Percentiles rank a stretch among this genome's conserved stretches.
Evolutionary conservation across 2,113 vertebrate species (phyloP).

Genomic region (Pygoscelis adeliae): DNA sequence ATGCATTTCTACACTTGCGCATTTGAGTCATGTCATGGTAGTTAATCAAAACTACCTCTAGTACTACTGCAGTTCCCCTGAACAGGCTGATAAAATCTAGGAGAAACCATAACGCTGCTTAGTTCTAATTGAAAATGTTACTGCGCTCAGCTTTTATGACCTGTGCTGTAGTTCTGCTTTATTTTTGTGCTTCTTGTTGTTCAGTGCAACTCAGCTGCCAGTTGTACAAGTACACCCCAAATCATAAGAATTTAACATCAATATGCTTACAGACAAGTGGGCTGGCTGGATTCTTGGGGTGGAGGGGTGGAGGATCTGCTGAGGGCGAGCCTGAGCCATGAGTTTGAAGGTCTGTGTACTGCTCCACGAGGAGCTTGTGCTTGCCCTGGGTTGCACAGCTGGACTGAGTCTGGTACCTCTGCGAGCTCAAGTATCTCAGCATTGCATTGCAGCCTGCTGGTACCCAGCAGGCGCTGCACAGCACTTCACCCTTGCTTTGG

Average conservation of each 20-base stretch:
- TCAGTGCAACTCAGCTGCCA: background rate
- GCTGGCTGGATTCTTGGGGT: background rate
- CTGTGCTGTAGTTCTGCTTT: background rate
- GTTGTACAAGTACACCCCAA: background rate
- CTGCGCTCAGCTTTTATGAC: background rate
- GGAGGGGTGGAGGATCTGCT: background rate
- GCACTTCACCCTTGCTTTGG: background rate
- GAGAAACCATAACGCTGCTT: background rate
- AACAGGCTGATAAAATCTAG: background rate
- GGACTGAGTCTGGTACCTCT: background rate
- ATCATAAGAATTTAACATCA: background rate
- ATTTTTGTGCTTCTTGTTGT: background rate
- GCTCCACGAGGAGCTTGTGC: background rate
- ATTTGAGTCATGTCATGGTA: background rate
- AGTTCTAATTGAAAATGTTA: background rate
- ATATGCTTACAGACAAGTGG: background rate
- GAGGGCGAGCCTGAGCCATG: accelerated
- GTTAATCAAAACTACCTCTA: background rate
- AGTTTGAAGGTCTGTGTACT: background rate
- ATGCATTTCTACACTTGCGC: background rate
- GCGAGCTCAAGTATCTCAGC: background rate
- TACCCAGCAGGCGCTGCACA: background rate
- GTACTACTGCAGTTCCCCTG: background rate
- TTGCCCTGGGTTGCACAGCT: background rate
- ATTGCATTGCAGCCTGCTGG: background rate